These are phyloP conservation scores for Nematolebias whitei DNA, from an alignment of 2,113 vertebrate genomes.

Conservation along the genomic window DNA sequence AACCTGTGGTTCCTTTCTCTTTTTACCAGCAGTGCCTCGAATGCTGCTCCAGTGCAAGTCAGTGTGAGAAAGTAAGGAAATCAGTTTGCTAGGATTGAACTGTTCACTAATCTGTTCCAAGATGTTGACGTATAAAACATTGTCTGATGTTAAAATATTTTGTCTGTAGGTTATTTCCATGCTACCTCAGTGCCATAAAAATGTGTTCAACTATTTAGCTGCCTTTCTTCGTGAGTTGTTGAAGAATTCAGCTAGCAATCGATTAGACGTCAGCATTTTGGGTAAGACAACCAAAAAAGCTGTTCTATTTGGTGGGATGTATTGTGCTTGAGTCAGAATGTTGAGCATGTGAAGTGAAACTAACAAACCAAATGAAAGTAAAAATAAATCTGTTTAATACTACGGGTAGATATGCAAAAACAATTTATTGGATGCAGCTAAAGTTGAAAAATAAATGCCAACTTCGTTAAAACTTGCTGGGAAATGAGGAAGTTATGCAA, in stretches of 20 bases:
- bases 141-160: background rate
- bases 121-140: background rate
- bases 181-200: conserved; percentile 89
- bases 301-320: conserved; percentile 15
- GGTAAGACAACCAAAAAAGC: conserved; percentile 78
- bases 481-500: too few species aligned
- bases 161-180: conserved; percentile 82
- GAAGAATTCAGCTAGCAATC: conserved; percentile 87
- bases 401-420: too few species aligned
- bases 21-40: conserved; percentile 87
- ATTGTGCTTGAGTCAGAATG: conserved; percentile 23
- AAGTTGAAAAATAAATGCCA: too few species aligned
- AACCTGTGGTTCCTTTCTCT: conserved; percentile 88
- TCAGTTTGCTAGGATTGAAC: background rate
- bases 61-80: conserved; percentile 86
- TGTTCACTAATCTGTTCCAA: background rate
- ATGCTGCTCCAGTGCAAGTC: conserved; percentile 71
- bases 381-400: background rate
- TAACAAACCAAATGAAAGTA: background rate
- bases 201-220: conserved; percentile 91
- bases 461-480: too few species aligned
- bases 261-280: conserved; percentile 87
- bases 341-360: conserved; percentile 1
- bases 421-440: too few species aligned
- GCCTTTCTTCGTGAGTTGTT: conserved; percentile 92